A percentile compares a stretch with the other conserved stretches of the same genome.
These are phyloP conservation scores for Rhamphomyia laevipes DNA, from an alignment of 2,888 invertebrate genomes.

Conservation along the genomic window DNA sequence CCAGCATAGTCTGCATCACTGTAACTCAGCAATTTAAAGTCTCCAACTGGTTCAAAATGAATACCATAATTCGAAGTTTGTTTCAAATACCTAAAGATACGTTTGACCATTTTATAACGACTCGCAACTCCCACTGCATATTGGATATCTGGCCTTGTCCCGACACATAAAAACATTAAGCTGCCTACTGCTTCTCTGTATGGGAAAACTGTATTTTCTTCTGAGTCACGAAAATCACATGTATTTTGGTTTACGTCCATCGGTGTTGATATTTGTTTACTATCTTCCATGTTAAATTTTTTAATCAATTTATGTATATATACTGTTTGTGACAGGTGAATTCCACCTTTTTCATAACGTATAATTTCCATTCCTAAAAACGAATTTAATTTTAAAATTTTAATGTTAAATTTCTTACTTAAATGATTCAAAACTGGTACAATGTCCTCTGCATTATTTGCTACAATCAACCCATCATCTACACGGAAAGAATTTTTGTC, in stretches of 20 bases:
- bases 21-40: conserved; percentile 2
- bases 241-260: conserved; percentile 5
- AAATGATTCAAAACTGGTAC: too few species aligned
- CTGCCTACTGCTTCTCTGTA: conserved; percentile 17
- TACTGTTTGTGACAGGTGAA: conserved; percentile 11
- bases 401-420: background rate
- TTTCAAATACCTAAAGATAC: conserved; percentile 10
- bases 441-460: background rate
- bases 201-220: conserved; percentile 9
- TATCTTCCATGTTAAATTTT: conserved; percentile 14
- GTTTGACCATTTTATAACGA: conserved; percentile 4
- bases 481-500: conserved; percentile 3
- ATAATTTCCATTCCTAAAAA: conserved; percentile 3
- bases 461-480: conserved; percentile 8
- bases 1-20: conserved; percentile 9
- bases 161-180: conserved; percentile 16
- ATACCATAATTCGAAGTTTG: conserved; percentile 8
- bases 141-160: conserved; percentile 15
- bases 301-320: conserved; percentile 12
- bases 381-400: background rate
- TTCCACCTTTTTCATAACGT: conserved; percentile 5
- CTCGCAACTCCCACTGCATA: conserved; percentile 13
- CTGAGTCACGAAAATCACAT: background rate
- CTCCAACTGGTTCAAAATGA: background rate
- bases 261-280: conserved; percentile 14